Conservation (phyloP, 2,888 invertebrate genomes). For the Seira musarum region DNA sequence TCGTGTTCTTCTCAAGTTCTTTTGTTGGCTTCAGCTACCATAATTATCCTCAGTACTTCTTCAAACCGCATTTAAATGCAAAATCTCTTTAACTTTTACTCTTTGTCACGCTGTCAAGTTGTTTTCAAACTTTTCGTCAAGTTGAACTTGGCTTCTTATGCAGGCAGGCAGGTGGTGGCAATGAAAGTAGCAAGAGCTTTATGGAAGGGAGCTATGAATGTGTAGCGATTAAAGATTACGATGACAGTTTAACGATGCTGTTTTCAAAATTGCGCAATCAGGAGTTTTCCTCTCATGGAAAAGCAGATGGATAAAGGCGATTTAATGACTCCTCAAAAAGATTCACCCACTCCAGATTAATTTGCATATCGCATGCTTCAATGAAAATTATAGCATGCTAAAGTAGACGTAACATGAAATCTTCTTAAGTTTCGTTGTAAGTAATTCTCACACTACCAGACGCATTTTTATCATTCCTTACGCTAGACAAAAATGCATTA, state of each 20-base stretch:
- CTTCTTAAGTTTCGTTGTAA: slow-evolving; percentile 2
- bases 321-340: not conserved
- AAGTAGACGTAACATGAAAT: not conserved
- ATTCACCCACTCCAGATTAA: slow-evolving; percentile 20
- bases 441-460: not conserved
- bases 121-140: slow-evolving; percentile 33
- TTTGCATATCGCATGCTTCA: slow-evolving; percentile 52
- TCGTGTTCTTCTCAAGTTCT: not conserved
- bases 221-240: not conserved
- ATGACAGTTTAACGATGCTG: not conserved
- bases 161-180: slow-evolving; percentile 35
- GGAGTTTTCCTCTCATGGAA: not conserved
- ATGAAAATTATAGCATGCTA: slow-evolving; percentile 20
- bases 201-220: not conserved
- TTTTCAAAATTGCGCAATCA: not conserved
- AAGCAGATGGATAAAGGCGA: not conserved
- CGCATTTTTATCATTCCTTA: not conserved
- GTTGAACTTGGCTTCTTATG: slow-evolving; percentile 16
- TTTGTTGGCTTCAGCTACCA: not conserved
- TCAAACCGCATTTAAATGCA: slow-evolving; percentile 19
- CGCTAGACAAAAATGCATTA: not conserved
- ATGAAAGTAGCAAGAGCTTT: too few relatives aligned
- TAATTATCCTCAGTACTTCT: slow-evolving; percentile 7
- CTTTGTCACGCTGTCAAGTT: slow-evolving; percentile 44
- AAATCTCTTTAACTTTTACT: not conserved